Evolutionary conservation across 2,888 invertebrate species (phyloP).

Genomic region (Vanessa cardui): DNA sequence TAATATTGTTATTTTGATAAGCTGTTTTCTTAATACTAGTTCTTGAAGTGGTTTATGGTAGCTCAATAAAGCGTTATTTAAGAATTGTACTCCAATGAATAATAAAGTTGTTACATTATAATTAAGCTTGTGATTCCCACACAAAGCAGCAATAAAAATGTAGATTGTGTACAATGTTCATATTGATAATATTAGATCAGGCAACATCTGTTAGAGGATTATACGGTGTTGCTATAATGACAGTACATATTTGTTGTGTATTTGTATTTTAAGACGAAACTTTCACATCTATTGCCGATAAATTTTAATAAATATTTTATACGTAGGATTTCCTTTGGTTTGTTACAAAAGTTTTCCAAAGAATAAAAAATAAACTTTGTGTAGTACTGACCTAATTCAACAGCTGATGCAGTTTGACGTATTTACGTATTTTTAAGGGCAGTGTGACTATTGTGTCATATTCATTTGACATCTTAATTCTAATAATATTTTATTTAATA

Average conservation of each 20-base stretch:
- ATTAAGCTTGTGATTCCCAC: conserved; percentile 18
- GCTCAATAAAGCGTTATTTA: not conserved
- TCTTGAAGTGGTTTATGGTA: not conserved
- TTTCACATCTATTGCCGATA: too few relatives aligned
- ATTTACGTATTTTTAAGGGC: too few relatives aligned
- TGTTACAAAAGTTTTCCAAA: not conserved
- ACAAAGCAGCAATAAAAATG: conserved; percentile 21
- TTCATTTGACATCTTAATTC: not conserved
- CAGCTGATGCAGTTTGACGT: conserved; percentile 16
- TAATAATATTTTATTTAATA: not conserved
- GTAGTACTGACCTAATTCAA: not conserved
- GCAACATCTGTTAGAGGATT: not conserved
- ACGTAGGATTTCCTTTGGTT: too few relatives aligned
- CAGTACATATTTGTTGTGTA: too few relatives aligned
- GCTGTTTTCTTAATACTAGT: not conserved
- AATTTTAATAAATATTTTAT: too few relatives aligned
- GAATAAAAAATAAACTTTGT: not conserved
- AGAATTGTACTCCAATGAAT: not conserved
- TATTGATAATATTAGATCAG: not conserved
- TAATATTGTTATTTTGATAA: conserved; percentile 12
- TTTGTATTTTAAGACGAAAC: too few relatives aligned
- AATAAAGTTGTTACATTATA: conserved; percentile 20
- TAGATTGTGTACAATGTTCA: not conserved
- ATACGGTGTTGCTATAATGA: too few relatives aligned
- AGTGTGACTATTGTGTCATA: not conserved